phyloP scores from a whole-genome alignment of 2,888 invertebrate species.

The Lasioglossum vierecki region DNA sequence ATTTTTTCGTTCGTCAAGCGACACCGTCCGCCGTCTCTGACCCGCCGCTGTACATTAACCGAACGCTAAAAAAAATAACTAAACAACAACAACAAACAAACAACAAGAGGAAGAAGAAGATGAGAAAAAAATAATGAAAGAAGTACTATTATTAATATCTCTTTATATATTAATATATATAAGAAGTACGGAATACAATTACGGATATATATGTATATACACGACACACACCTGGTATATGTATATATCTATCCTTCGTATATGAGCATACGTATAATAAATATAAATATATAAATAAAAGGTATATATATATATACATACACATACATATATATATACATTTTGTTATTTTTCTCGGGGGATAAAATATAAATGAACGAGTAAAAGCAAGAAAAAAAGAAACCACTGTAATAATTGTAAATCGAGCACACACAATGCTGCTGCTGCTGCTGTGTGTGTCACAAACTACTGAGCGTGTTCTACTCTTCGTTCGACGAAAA shows the following conservation, averaged over 20 bases:
- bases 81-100: not conserved
- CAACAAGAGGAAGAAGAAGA: constrained; percentile 46
- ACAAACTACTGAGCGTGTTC: constrained; percentile 72
- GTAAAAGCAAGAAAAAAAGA: not conserved
- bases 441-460: not conserved
- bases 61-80: constrained; percentile 47
- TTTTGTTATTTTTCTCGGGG: constrained; percentile 80
- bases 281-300: constrained; percentile 61
- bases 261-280: constrained; percentile 63
- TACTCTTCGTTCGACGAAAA: constrained; percentile 67
- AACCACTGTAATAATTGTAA: constrained; percentile 71
- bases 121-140: constrained; percentile 56
- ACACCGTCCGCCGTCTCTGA: constrained; percentile 65
- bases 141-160: constrained; percentile 81
- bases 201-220: constrained; percentile 79
- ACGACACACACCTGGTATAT: constrained; percentile 65
- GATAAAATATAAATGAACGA: constrained; percentile 59
- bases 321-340: constrained; percentile 71
- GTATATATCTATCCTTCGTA: constrained; percentile 74
- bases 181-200: constrained; percentile 73
- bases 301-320: constrained; percentile 55
- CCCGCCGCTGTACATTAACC: constrained; percentile 80
- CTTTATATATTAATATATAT: constrained; percentile 81
- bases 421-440: constrained; percentile 56
- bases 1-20: constrained; percentile 58